These are phyloP conservation scores for Anser cygnoides DNA, from an alignment of 2,113 vertebrate genomes.

Conservation along the genomic window DNA sequence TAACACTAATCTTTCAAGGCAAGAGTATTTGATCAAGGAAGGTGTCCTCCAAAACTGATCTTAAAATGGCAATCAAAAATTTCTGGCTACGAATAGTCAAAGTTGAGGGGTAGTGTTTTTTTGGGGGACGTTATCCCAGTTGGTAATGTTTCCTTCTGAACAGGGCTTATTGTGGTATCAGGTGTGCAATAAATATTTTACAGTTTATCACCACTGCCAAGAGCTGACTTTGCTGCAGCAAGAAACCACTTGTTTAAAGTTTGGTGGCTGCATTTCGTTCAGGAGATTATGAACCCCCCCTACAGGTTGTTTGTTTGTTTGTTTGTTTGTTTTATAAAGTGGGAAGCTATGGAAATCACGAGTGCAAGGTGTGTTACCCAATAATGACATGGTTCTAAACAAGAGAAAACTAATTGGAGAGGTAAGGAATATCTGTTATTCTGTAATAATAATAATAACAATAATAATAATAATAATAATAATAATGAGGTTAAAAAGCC, in stretches of 20 bases:
- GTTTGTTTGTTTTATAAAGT: not conserved
- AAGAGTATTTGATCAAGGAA: constrained; percentile 65
- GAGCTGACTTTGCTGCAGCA: constrained; percentile 52
- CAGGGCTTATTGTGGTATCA: not conserved
- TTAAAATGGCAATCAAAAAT: constrained; percentile 5
- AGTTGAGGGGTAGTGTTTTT: not conserved
- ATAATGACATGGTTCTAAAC: not conserved
- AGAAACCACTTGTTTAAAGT: constrained; percentile 39
- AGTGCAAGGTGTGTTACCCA: not conserved
- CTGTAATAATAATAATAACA: not conserved
- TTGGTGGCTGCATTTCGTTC: not conserved
- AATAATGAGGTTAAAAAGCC: not conserved
- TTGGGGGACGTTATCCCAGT: not conserved
- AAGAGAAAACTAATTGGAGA: not conserved
- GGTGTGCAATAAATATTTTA: not conserved
- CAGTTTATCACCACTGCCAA: constrained; percentile 38
- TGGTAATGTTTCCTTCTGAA: not conserved
- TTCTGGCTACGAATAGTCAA: not conserved
- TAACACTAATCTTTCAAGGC: constrained; percentile 71
- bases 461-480: not conserved
- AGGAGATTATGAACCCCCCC: not conserved
- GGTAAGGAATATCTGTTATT: not conserved
- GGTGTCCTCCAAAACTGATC: constrained; percentile 27
- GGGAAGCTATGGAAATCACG: not conserved
- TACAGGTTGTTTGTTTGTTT: no score